Evolutionary conservation across 37 sponge, comb jelly and placozoan genomes (phyloP).

Genomic region (Halisarca cf. caerulea): DNA sequence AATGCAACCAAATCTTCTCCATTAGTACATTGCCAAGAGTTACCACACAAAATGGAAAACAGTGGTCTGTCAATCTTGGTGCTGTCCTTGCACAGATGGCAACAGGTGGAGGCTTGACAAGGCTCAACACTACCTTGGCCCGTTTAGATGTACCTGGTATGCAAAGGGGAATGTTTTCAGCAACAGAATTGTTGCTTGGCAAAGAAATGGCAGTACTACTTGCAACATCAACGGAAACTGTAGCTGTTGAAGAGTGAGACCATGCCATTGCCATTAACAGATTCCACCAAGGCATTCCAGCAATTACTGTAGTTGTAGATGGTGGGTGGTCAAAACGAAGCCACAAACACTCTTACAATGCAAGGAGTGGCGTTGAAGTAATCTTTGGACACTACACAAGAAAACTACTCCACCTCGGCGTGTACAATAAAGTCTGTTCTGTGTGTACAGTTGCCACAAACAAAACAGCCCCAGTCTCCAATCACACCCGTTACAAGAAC

Average conservation of each 20-base stretch:
- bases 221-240: not conserved
- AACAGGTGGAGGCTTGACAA: slow-evolving; percentile 40
- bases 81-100: slow-evolving; percentile 57
- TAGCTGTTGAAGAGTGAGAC: not conserved
- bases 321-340: slow-evolving; percentile 60
- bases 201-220: not conserved
- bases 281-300: no score
- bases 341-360: slow-evolving; percentile 21
- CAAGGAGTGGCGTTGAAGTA: not conserved
- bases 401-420: not conserved
- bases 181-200: not conserved
- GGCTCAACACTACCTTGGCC: slow-evolving; percentile 29
- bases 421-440: not conserved
- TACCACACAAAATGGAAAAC: not conserved
- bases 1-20: not conserved
- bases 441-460: not conserved
- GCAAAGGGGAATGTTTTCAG: slow-evolving; percentile 12
- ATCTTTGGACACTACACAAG: not conserved
- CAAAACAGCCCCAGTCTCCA: not conserved
- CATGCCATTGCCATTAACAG: not conserved
- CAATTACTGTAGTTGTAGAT: no score
- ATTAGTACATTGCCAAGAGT: not conserved
- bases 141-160: slow-evolving; percentile 41
- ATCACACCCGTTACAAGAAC: not conserved
- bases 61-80: slow-evolving; percentile 39